A percentile compares a stretch with the other conserved stretches of the same genome.
Evolutionary conservation across 2,797 vertebrate genomes (phyloP).

Genomic region (Falco cherrug): DNA sequence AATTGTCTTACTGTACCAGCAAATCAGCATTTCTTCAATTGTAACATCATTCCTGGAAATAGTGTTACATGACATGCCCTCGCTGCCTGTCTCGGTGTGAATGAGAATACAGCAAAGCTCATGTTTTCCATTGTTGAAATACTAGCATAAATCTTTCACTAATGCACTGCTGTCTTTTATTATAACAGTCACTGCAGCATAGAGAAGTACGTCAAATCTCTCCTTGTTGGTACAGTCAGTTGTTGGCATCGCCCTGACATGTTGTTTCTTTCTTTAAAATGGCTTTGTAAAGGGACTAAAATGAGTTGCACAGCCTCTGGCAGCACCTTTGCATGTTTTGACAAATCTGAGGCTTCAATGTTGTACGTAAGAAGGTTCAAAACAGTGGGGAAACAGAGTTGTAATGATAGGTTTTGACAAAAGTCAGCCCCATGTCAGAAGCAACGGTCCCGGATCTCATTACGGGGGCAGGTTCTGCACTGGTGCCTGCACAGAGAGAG

Average conservation of each 20-base stretch:
- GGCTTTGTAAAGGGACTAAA: conserved; percentile 64
- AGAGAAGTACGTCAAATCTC: conserved; percentile 65
- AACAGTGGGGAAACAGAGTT: conserved; percentile 25
- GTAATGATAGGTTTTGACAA: conserved; percentile 35
- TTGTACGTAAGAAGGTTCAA: conserved; percentile 18
- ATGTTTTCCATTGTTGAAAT: conserved; percentile 73
- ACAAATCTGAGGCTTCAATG: conserved; percentile 55
- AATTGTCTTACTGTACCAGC: conserved; percentile 63
- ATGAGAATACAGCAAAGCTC: conserved; percentile 72
- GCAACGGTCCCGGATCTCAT: neutral
- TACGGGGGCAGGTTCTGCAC: neutral
- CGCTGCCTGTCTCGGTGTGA: conserved; percentile 66
- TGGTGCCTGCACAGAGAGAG: neutral
- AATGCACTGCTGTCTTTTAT: conserved; percentile 75
- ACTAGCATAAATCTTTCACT: conserved; percentile 81
- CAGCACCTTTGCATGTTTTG: conserved; percentile 67
- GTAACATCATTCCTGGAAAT: conserved; percentile 77
- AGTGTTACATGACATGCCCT: conserved; percentile 68
- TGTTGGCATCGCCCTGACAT: conserved; percentile 70
- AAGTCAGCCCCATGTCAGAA: neutral
- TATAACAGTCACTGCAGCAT: conserved; percentile 59
- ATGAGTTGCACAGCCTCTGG: conserved; percentile 66
- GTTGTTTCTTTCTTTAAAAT: conserved; percentile 64
- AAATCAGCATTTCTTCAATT: conserved; percentile 74
- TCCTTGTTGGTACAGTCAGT: conserved; percentile 62